phyloP scores from a whole-genome alignment of 2,888 invertebrate species.

The Allophyes oxyacanthae region DNA sequence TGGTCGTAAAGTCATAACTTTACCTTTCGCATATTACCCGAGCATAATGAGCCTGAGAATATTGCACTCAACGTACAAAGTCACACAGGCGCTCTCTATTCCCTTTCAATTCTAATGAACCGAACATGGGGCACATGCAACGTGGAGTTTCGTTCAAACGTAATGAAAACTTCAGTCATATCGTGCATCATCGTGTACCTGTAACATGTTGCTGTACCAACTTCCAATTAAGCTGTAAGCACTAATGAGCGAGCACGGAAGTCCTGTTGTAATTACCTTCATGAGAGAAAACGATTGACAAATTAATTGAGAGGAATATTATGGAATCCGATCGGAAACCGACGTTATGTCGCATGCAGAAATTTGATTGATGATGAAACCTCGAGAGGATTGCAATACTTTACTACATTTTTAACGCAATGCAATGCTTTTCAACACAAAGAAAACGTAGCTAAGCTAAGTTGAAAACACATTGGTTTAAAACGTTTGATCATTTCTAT shows the following conservation, averaged over 20 bases:
- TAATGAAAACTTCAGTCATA: constrained; percentile 49
- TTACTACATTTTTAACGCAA: no score
- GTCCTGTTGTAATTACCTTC: constrained; percentile 27
- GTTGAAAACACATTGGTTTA: no score
- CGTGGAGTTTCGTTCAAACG: constrained; percentile 35
- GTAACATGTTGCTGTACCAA: constrained; percentile 39
- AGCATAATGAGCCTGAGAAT: constrained; percentile 52
- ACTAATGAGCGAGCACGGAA: constrained; percentile 43
- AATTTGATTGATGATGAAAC: constrained; percentile 7
- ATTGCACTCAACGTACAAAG: constrained; percentile 44
- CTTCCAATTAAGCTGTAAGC: constrained; percentile 48
- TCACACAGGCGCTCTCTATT: constrained; percentile 33
- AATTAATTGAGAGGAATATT: constrained; percentile 38
- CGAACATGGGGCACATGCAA: constrained; percentile 33
- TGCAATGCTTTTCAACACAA: no score
- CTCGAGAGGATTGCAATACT: no score
- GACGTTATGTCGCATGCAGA: constrained; percentile 14
- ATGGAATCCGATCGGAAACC: constrained; percentile 19
- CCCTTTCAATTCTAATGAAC: constrained; percentile 57
- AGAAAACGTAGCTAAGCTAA: no score
- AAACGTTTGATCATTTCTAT: no score
- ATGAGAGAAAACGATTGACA: constrained; percentile 36
- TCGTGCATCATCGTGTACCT: constrained; percentile 31
- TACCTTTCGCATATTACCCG: constrained; percentile 27
- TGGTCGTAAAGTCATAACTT: constrained; percentile 46